phyloP scores from a whole-genome alignment of 2,113 vertebrate genomes.

The human region GRCh38 chr2:192076501-192077000 shows the following conservation, averaged over 20 bases:
- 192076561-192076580: background rate
- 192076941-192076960: background rate
- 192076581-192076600: background rate
- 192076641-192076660: background rate
- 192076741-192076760: background rate
- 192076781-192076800: background rate
- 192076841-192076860: background rate
- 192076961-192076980: conserved; percentile 43
- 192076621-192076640: background rate
- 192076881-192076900: background rate
- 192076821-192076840: background rate
- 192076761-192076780: background rate
- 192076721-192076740: background rate
- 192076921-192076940: background rate
- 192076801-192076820: background rate
- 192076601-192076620: background rate
- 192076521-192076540: background rate
- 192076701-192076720: background rate
- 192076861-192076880: background rate
- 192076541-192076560: background rate
- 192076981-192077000: conserved; percentile 29
- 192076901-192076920: background rate
- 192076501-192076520: background rate
- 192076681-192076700: background rate
- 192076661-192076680: accelerated